Percentiles rank a stretch among this genome's conserved stretches.
Evolutionary conservation across 2,113 vertebrate species (phyloP).

Genomic region (Desmodus rotundus): DNA sequence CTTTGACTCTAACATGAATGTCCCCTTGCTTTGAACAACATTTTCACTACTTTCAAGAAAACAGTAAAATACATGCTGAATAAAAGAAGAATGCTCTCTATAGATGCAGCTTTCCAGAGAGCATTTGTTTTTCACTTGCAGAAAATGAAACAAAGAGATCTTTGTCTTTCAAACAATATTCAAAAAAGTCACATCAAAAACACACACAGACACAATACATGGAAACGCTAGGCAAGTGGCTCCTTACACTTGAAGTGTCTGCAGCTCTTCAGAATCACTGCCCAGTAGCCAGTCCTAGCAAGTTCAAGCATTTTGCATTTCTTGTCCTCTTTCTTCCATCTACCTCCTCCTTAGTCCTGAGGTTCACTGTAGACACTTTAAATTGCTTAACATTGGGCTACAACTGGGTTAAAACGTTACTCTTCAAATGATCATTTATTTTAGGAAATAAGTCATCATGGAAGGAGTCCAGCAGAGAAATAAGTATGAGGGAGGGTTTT

Average conservation of each 20-base stretch:
- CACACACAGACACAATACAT: not conserved
- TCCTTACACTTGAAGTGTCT: not conserved
- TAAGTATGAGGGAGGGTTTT: too few species aligned
- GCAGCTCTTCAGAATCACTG: not conserved
- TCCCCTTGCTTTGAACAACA: not conserved
- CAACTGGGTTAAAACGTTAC: not conserved
- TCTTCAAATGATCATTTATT: not conserved
- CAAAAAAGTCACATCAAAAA: not conserved
- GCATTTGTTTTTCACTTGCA: not conserved
- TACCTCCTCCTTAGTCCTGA: not conserved
- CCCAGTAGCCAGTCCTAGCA: accelerated
- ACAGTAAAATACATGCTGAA: not conserved
- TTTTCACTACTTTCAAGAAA: not conserved
- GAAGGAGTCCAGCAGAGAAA: not conserved
- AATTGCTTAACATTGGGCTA: not conserved
- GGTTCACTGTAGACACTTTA: not conserved
- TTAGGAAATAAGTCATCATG: not conserved
- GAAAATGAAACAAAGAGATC: not conserved
- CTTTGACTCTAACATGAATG: not conserved
- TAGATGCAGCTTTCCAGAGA: not conserved
- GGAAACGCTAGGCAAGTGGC: accelerated
- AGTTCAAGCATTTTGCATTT: accelerated
- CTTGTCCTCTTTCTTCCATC: not conserved
- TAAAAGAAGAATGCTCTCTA: not conserved
- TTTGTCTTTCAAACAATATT: not conserved